These are phyloP conservation scores for Riparia riparia DNA, from an alignment of 2,113 vertebrate species.

Conservation along the genomic window DNA sequence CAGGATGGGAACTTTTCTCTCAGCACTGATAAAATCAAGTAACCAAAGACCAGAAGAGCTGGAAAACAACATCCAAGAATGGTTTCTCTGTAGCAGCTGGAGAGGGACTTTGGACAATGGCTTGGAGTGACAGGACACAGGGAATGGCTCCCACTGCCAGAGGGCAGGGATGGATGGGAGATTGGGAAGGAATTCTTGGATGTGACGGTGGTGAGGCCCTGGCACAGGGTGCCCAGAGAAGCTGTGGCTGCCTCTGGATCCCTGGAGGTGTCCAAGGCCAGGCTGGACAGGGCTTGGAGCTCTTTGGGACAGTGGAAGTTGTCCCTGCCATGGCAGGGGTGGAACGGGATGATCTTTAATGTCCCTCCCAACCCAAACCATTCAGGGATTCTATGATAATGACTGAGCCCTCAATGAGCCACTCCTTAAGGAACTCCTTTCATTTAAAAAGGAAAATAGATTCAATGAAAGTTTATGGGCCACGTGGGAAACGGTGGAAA, in stretches of 20 bases:
- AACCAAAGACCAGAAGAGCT: not conserved
- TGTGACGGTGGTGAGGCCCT: rapidly evolving
- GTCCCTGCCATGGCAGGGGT: not conserved
- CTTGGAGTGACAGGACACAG: not conserved
- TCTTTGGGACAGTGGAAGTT: rapidly evolving
- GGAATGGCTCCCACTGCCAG: not conserved
- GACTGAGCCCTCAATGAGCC: not conserved
- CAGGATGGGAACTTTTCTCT: not conserved
- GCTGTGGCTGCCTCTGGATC: not conserved
- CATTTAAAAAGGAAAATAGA: not conserved
- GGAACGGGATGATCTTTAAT: rapidly evolving
- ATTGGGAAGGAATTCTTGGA: rapidly evolving
- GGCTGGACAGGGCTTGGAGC: rapidly evolving
- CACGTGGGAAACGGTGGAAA: not conserved
- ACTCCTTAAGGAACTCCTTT: not conserved
- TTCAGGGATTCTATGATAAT: not conserved
- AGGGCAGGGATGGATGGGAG: not conserved
- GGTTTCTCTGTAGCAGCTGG: not conserved
- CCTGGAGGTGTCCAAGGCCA: rapidly evolving
- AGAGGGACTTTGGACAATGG: not conserved
- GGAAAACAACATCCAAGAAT: not conserved
- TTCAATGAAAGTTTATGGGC: not conserved
- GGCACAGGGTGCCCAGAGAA: not conserved
- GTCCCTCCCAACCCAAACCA: not conserved
- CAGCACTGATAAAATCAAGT: not conserved